Conservation (phyloP, 2,797 vertebrate species). For the Dallia pectoralis region DNA sequence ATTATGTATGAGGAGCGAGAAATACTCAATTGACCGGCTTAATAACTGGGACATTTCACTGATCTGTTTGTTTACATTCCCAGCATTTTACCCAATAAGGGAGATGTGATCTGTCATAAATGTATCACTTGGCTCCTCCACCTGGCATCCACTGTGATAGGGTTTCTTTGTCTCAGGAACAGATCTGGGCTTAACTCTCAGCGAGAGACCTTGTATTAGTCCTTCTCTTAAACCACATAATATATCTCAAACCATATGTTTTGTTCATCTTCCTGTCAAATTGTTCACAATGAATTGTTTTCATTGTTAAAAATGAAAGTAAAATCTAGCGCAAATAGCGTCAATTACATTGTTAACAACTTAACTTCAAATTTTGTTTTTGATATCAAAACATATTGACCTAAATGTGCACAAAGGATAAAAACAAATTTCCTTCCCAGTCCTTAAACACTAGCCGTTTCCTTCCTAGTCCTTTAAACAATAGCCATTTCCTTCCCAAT, state of each 20-base stretch:
- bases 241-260: background rate
- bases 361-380: background rate
- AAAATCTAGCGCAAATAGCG: background rate
- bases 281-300: too few relatives aligned
- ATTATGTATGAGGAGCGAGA: background rate
- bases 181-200: background rate
- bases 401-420: background rate
- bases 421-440: background rate
- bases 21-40: background rate
- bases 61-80: conserved; percentile 1
- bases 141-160: background rate
- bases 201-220: conserved; percentile 23
- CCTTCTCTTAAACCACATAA: background rate
- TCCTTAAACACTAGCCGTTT: background rate
- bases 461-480: too few relatives aligned
- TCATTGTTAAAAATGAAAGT: background rate
- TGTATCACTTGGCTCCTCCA: background rate
- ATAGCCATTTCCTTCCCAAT: too few relatives aligned
- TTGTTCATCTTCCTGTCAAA: background rate
- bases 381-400: background rate
- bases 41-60: conserved; percentile 6
- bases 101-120: background rate
- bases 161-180: background rate
- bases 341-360: background rate
- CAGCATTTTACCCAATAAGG: background rate